A percentile compares a stretch with the other conserved stretches of the same genome.
Evolutionary conservation across 2,113 vertebrate genomes (phyloP).

Genomic region (Pristiophorus japonicus): DNA sequence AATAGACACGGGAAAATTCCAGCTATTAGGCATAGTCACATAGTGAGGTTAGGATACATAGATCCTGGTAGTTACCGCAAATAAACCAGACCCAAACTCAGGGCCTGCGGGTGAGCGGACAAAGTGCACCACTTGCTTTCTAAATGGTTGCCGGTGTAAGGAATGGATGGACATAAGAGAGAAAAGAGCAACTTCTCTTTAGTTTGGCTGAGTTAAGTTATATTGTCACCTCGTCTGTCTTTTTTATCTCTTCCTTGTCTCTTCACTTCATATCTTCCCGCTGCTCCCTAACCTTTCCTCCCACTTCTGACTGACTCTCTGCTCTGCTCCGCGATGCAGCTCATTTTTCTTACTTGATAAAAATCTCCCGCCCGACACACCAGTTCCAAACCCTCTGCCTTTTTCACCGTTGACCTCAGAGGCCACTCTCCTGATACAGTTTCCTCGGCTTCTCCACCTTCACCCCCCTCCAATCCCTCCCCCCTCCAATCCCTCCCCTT

Average conservation of each 20-base stretch:
- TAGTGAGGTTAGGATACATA: too few species aligned
- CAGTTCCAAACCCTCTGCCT: too few species aligned
- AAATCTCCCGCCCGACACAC: too few species aligned
- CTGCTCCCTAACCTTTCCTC: background rate
- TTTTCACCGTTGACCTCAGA: background rate
- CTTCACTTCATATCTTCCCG: background rate
- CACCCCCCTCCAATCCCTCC: background rate
- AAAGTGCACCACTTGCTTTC: background rate
- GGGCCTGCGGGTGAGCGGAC: background rate
- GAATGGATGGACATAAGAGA: background rate
- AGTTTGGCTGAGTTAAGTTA: background rate
- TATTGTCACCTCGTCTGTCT: conserved; percentile 17
- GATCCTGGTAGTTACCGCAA: too few species aligned
- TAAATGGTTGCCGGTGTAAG: background rate
- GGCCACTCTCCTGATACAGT: too few species aligned
- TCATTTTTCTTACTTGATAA: conserved; percentile 28
- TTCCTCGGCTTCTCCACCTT: background rate
- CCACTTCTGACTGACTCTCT: background rate
- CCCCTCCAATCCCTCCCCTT: too few species aligned
- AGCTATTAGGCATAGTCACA: too few species aligned
- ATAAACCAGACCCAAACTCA: too few species aligned
- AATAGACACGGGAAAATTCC: too few species aligned
- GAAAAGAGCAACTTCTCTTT: background rate
- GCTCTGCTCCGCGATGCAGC: background rate
- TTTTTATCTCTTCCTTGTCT: background rate